Conservation (phyloP, 2,113 vertebrate species). For the Mobula hypostoma region DNA sequence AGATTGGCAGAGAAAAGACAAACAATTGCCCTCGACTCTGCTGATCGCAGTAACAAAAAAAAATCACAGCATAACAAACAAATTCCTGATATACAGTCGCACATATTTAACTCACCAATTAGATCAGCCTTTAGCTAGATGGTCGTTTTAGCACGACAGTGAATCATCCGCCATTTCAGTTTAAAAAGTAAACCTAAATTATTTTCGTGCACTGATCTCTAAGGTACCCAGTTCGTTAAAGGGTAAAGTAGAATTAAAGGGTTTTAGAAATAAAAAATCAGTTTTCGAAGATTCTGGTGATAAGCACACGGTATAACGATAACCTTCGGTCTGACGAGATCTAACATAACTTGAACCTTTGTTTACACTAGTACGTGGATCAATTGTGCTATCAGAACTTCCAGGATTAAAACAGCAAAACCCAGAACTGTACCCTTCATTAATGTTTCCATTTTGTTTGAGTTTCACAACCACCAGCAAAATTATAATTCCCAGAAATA, state of each 20-base stretch:
- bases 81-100: too few species aligned
- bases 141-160: too few species aligned
- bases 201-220: background rate
- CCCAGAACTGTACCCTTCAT: too few species aligned
- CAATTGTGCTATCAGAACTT: background rate
- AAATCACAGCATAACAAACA: background rate
- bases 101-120: background rate
- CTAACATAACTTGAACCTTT: background rate
- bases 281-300: constrained; percentile 29
- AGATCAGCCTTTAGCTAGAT: too few species aligned
- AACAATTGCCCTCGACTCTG: too few species aligned
- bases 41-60: background rate
- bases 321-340: background rate
- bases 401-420: background rate
- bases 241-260: background rate
- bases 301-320: background rate
- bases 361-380: background rate
- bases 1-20: too few species aligned
- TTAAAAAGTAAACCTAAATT: background rate
- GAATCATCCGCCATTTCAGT: background rate
- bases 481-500: background rate
- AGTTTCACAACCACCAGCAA: background rate
- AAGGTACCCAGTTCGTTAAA: background rate
- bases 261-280: constrained; percentile 13
- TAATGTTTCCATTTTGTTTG: background rate